These are phyloP conservation scores for Oligia latruncula DNA, from an alignment of 2,888 invertebrate genomes.

Conservation along the genomic window DNA sequence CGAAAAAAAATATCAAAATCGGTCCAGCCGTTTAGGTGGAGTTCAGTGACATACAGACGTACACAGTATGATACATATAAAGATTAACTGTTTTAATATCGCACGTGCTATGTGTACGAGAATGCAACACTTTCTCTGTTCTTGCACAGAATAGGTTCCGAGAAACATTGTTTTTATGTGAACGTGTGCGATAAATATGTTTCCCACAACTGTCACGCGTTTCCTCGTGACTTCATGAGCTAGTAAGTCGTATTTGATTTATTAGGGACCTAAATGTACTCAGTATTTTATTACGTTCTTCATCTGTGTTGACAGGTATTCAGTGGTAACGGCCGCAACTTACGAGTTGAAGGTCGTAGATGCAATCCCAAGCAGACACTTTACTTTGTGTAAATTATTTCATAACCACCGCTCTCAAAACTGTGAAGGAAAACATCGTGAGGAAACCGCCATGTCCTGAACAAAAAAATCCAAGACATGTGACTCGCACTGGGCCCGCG, in stretches of 20 bases:
- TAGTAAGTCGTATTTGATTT: not conserved
- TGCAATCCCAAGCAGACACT: not conserved
- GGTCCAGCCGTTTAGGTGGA: no score
- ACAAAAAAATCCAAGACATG: not conserved
- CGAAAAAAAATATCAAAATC: no score
- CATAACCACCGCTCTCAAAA: not conserved
- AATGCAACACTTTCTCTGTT: conserved; percentile 51
- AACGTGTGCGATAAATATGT: conserved; percentile 33
- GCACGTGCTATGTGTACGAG: conserved; percentile 24
- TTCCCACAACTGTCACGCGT: conserved; percentile 55
- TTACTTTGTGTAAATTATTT: not conserved
- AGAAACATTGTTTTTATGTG: conserved; percentile 36
- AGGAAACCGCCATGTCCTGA: not conserved
- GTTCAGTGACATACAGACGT: no score
- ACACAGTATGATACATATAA: no score
- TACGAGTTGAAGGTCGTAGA: not conserved
- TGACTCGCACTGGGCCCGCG: not conserved
- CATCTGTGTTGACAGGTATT: not conserved
- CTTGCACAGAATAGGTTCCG: conserved; percentile 37
- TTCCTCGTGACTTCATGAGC: conserved; percentile 43
- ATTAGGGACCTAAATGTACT: not conserved
- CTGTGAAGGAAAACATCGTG: not conserved
- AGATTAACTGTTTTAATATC: conserved; percentile 26
- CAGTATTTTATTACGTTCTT: not conserved
- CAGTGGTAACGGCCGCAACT: not conserved